Base-by-base conservation (phyloP, 2,888 invertebrate species). In the Scaptomyza caliginosa region DNA sequence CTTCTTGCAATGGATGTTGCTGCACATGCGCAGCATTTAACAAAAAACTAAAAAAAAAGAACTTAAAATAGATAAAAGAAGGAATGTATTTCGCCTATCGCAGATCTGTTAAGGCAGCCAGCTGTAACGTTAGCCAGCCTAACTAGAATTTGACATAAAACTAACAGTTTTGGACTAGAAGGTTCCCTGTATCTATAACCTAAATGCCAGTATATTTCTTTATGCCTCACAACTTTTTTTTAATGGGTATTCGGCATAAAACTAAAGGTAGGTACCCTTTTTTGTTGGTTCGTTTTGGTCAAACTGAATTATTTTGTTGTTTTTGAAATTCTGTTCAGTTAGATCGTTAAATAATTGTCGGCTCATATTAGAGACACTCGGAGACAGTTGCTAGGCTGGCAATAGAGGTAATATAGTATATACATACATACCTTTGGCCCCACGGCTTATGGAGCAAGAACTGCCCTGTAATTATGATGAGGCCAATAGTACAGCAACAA, bases 331-430 rank as follows among this genome's bases (percentile, higher is more conserved):
- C 3, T 32, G 7, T 64, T 71, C 64, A 74, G 80, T 76, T 83
- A 63, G 80, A 67, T 83, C 80, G 84, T 83, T 78, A 86, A 84
- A 86, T 84, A 84, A 86, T 86, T 81, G 78, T 72, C 54, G 72
- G 72, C 52, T 74, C 74, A 67, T 67, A 67, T 60, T 73, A 63
- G 64, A 71, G 62, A 28, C 56, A 62, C 50, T 45, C 56, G 51
- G 70, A 64, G 70, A 56, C 59, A 71, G 59, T 32, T 13, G 13
- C 6, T 55, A 40, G 66, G 66, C 67, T 63, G 67, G 67, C 69
- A 77, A 76, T 75, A 79, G 79, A 79, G 70, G 32, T 68, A 77
- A 79, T 85, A 83, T 68, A 77, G 79, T 85, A 83, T 80, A 80
- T 79, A 32, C 32, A 32, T 13, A 13, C 32, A 13, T 7, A 32